Evolutionary conservation across 2,888 invertebrate species (phyloP).

Genomic region (Proisotoma minuta): DNA sequence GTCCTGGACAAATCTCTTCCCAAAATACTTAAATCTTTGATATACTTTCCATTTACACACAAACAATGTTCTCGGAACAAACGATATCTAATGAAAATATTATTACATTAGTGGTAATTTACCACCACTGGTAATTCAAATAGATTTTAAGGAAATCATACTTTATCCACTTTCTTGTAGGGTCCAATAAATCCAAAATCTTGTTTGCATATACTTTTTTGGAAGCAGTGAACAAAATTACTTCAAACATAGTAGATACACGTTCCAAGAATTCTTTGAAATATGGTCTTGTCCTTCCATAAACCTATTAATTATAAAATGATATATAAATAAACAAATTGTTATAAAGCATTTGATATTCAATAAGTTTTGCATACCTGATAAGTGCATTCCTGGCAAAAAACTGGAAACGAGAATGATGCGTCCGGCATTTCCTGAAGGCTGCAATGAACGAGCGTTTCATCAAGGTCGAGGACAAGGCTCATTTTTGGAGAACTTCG

Average conservation of each 20-base stretch:
- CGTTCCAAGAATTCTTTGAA: conserved; percentile 87
- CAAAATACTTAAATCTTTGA: conserved; percentile 88
- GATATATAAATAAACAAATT: neutral
- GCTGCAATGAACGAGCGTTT: conserved; percentile 92
- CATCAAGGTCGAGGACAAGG: conserved; percentile 75
- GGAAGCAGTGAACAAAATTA: conserved; percentile 91
- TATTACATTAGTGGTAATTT: neutral
- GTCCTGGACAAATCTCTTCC: conserved; percentile 86
- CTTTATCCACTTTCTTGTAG: conserved; percentile 80
- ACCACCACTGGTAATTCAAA: conserved; percentile 4
- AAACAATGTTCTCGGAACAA: conserved; percentile 93
- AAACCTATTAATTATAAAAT: conserved; percentile 51
- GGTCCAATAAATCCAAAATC: conserved; percentile 84
- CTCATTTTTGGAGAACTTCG: conserved; percentile 84
- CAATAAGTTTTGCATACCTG: conserved; percentile 50
- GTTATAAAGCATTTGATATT: neutral
- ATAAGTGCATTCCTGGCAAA: conserved; percentile 85
- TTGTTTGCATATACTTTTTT: conserved; percentile 93
- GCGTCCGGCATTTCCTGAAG: conserved; percentile 86
- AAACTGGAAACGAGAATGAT: conserved; percentile 86
- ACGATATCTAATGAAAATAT: conserved; percentile 57
- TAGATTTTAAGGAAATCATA: conserved; percentile 52
- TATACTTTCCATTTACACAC: conserved; percentile 91
- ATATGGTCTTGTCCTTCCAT: conserved; percentile 83
- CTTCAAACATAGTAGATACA: conserved; percentile 81